Conservation (phyloP, 2,797 vertebrate genomes). For the Balearica regulorum region DNA sequence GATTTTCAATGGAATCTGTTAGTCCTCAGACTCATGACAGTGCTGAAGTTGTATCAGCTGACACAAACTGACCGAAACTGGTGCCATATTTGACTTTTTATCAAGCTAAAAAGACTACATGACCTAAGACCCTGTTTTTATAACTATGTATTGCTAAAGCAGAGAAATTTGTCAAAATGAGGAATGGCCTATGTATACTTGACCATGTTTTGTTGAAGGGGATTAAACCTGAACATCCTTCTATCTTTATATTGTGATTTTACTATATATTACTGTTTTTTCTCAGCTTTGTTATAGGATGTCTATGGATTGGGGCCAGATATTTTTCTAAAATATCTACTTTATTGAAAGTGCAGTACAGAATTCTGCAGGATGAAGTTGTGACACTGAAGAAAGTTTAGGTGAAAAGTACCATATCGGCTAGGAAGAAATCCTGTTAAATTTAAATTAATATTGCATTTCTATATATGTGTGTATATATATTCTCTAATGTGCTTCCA, state of each 20-base stretch:
- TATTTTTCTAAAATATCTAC: background rate
- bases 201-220: background rate
- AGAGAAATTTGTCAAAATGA: background rate
- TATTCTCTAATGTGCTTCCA: background rate
- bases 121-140: background rate
- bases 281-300: background rate
- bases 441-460: background rate
- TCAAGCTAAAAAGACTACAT: background rate
- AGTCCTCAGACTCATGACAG: background rate
- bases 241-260: background rate
- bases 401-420: background rate
- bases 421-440: background rate
- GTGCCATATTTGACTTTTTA: background rate
- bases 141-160: background rate
- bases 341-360: background rate
- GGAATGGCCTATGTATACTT: fast-evolving
- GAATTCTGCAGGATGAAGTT: background rate
- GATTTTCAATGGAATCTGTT: background rate
- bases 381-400: background rate
- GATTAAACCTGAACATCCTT: background rate
- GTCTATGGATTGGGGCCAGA: fast-evolving
- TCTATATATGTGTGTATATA: background rate
- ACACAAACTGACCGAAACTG: background rate
- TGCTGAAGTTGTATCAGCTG: background rate
- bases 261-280: background rate